These are phyloP conservation scores for Eonycteris spelaea DNA, from an alignment of 2,113 vertebrate species.

Conservation along the genomic window DNA sequence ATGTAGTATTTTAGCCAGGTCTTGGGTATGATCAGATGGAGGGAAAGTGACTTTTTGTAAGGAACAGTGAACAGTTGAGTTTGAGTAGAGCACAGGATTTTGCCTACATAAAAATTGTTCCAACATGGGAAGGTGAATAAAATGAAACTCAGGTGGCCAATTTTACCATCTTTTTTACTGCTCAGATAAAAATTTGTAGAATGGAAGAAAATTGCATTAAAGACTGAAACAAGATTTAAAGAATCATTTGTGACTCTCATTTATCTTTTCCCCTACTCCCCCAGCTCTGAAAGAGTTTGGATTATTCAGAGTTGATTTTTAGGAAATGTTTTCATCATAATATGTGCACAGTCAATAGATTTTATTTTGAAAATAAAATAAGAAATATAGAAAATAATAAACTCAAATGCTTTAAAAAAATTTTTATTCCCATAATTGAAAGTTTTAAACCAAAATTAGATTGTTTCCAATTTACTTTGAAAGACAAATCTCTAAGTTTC, in stretches of 20 bases:
- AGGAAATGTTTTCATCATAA: conserved; percentile 44
- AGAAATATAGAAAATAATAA: conserved; percentile 62
- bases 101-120: not conserved
- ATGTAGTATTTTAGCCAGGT: not conserved
- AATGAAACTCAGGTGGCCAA: conserved; percentile 15
- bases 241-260: not conserved
- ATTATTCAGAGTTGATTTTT: conserved; percentile 42
- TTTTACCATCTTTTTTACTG: conserved; percentile 44
- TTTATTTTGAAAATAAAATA: conserved; percentile 69
- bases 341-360: conserved; percentile 2
- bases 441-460: conserved; percentile 62
- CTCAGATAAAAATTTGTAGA: conserved; percentile 6
- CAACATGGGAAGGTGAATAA: not conserved
- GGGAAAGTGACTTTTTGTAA: not conserved
- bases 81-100: not conserved
- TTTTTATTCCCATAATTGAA: conserved; percentile 63
- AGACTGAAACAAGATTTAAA: conserved; percentile 49
- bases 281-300: not conserved
- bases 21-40: not conserved
- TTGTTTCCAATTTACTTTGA: conserved; percentile 47
- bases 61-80: not conserved
- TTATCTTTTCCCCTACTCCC: not conserved
- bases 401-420: conserved; percentile 42
- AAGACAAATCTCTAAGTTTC: conserved; percentile 60
- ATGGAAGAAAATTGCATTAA: conserved; percentile 21